These are phyloP conservation scores for Aphis gossypii DNA, from an alignment of 1,140 invertebrate species.

Conservation along the genomic window DNA sequence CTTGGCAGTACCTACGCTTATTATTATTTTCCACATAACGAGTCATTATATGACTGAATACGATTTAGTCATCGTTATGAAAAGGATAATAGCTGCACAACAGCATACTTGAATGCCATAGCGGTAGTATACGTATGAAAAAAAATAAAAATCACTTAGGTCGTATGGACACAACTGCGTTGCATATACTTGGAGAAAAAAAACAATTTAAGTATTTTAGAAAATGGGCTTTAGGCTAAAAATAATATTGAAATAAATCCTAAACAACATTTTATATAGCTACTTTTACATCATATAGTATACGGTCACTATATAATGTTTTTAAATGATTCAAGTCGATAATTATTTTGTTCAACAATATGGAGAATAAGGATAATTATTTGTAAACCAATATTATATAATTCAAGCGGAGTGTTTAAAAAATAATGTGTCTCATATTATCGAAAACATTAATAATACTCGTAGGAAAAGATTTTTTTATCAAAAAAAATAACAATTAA, in stretches of 20 bases:
- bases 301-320: neutral
- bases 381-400: neutral
- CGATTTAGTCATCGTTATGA: neutral
- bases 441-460: neutral
- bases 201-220: neutral
- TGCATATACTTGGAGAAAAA: neutral
- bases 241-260: neutral
- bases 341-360: neutral
- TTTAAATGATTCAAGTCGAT: neutral
- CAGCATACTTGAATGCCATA: neutral
- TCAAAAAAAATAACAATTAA: no score
- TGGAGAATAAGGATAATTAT: neutral
- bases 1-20: neutral
- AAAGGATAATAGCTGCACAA: no score
- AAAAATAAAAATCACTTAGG: constrained; percentile 1
- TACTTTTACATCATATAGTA: neutral
- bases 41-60: neutral
- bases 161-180: neutral
- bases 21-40: neutral
- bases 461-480: no score
- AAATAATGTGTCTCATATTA: neutral
- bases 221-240: neutral
- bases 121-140: neutral
- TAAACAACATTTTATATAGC: neutral
- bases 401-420: neutral